Conservation (phyloP, 1,140 invertebrate species). For the Drosophila kanapiae region DNA sequence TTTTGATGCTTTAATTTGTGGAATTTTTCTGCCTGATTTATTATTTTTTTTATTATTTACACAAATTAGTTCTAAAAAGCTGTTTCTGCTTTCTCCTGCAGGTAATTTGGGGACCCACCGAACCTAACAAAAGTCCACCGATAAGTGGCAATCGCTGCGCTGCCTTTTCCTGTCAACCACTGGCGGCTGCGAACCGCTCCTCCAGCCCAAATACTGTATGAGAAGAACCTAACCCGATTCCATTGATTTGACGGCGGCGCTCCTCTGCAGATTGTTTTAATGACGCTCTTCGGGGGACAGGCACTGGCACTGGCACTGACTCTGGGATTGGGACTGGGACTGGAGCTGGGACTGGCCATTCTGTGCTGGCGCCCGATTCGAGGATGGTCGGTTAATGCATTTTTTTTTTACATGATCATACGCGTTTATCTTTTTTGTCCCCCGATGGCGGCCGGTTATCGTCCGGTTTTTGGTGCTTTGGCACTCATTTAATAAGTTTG, state of each 20-base stretch:
- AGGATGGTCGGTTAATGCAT: constrained; percentile 72
- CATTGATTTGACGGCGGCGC: constrained; percentile 72
- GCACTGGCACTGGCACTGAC: background rate
- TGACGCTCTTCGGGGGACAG: constrained; percentile 45
- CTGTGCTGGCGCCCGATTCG: constrained; percentile 28
- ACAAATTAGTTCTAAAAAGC: no score
- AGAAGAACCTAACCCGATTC: constrained; percentile 47
- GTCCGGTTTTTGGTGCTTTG: constrained; percentile 68
- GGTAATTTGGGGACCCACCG: constrained; percentile 27
- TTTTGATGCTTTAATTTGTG: no score
- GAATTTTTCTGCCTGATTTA: no score
- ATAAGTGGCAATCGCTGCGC: constrained; percentile 50
- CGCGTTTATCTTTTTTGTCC: constrained; percentile 79
- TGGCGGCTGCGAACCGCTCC: constrained; percentile 38
- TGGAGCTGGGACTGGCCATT: constrained; percentile 15
- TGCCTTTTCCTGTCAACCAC: constrained; percentile 50
- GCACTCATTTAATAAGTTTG: constrained; percentile 83
- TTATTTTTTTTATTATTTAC: no score
- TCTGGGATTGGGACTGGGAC: background rate
- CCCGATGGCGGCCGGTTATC: constrained; percentile 60
- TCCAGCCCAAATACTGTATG: constrained; percentile 32
- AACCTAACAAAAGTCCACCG: constrained; percentile 18
- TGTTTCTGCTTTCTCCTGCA: background rate
- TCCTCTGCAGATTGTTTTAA: constrained; percentile 74
- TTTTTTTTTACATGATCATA: constrained; percentile 83